phyloP scores from a whole-genome alignment of 2,888 invertebrate genomes.

The Drosophila putrida region DNA sequence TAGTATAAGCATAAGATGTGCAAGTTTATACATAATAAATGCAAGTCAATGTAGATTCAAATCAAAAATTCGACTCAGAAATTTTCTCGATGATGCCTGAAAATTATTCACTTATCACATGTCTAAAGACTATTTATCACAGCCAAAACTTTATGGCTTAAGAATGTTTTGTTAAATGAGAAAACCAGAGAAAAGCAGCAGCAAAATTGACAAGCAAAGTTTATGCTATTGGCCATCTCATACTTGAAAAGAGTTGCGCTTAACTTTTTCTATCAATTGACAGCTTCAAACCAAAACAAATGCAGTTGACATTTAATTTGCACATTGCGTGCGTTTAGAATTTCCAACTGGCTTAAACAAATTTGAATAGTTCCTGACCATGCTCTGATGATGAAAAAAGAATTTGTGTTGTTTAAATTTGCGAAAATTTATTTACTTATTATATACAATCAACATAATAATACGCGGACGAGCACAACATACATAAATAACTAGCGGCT shows the following conservation, averaged over 20 bases:
- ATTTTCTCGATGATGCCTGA: no score
- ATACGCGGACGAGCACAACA: neutral
- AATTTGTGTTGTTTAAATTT: neutral
- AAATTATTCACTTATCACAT: neutral
- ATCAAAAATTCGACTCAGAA: neutral
- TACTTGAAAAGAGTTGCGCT: neutral
- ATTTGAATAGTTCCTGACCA: neutral
- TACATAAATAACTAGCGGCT: neutral
- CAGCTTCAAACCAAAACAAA: conserved; percentile 5
- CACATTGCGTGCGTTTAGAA: conserved; percentile 10
- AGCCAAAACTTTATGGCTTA: conserved; percentile 1
- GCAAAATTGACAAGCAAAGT: neutral
- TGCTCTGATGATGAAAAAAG: neutral
- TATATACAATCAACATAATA: neutral
- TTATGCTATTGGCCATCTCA: neutral
- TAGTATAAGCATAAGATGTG: neutral
- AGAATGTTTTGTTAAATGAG: neutral
- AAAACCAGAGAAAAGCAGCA: neutral
- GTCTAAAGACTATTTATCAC: conserved; percentile 1
- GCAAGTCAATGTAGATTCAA: no score
- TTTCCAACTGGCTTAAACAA: conserved; percentile 4
- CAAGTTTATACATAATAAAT: no score
- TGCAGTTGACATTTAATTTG: conserved; percentile 13
- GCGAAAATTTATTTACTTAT: neutral
- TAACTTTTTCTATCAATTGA: conserved; percentile 2